Evolutionary conservation across 2,113 vertebrate species (phyloP).

Genomic region (Dromiciops gliroides): DNA sequence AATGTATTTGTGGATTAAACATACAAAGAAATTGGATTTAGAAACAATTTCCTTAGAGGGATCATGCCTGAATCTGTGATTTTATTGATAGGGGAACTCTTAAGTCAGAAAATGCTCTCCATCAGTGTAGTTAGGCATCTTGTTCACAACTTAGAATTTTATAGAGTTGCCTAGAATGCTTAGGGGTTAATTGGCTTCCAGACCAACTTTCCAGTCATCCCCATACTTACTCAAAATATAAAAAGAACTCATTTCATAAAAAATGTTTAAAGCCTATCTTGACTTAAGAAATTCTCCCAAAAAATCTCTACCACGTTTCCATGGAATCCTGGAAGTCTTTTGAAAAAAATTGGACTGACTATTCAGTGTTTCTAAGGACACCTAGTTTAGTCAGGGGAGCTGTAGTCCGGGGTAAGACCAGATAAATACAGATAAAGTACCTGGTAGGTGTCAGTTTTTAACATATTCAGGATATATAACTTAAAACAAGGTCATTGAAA

Average conservation of each 20-base stretch:
- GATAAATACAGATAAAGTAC: not conserved
- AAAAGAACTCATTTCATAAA: not conserved
- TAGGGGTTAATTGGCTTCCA: not conserved
- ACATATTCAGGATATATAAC: not conserved
- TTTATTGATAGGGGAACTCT: not conserved
- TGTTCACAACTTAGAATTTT: not conserved
- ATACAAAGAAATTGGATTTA: not conserved
- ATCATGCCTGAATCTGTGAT: not conserved
- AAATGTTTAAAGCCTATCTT: not conserved
- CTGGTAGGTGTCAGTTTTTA: not conserved
- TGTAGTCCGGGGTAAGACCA: not conserved
- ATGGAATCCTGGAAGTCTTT: not conserved
- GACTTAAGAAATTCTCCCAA: not conserved
- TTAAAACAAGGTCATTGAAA: not conserved
- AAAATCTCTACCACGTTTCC: not conserved
- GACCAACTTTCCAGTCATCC: not conserved
- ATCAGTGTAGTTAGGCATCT: not conserved
- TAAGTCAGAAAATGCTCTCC: not conserved
- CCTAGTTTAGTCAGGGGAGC: not conserved
- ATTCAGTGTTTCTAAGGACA: not conserved
- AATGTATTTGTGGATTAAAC: not conserved
- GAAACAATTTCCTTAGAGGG: not conserved
- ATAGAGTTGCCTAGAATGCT: not conserved
- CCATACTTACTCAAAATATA: not conserved
- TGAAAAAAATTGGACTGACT: not conserved